These are phyloP conservation scores for Bruchidius siliquastri DNA, from an alignment of 2,888 invertebrate genomes.

Conservation along the genomic window DNA sequence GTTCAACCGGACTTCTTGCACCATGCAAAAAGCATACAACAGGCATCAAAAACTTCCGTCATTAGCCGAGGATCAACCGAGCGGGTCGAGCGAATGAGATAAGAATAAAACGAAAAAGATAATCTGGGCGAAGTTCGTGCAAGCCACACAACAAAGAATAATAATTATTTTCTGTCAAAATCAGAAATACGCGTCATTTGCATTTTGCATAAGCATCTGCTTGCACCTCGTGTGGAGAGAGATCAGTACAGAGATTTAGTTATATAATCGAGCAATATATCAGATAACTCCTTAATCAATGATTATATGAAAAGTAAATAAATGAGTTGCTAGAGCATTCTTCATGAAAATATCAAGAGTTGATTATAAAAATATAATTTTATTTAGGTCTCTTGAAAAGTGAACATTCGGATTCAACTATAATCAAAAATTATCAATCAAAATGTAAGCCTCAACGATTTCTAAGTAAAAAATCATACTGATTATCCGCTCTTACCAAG, in stretches of 20 bases:
- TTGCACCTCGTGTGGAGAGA: background rate
- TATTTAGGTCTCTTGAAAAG: no score
- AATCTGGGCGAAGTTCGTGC: background rate
- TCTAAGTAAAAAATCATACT: no score
- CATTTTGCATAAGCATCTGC: background rate
- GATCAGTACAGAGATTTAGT: background rate
- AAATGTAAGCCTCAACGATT: no score
- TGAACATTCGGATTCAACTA: no score
- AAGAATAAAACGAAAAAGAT: background rate
- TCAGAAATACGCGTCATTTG: background rate
- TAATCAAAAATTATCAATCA: no score
- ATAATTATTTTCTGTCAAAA: background rate
- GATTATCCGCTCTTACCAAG: no score
- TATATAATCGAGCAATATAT: background rate
- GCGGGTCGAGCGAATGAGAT: background rate
- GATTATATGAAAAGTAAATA: no score
- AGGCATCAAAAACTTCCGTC: background rate
- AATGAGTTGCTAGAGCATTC: no score
- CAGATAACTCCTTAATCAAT: no score
- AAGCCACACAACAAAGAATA: background rate
- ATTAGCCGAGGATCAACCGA: background rate
- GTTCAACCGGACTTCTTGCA: background rate
- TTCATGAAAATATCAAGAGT: no score
- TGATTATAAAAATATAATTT: no score
- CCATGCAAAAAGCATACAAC: background rate